Conservation (phyloP, 1,140 invertebrate genomes). For the Semibalanus balanoides region DNA sequence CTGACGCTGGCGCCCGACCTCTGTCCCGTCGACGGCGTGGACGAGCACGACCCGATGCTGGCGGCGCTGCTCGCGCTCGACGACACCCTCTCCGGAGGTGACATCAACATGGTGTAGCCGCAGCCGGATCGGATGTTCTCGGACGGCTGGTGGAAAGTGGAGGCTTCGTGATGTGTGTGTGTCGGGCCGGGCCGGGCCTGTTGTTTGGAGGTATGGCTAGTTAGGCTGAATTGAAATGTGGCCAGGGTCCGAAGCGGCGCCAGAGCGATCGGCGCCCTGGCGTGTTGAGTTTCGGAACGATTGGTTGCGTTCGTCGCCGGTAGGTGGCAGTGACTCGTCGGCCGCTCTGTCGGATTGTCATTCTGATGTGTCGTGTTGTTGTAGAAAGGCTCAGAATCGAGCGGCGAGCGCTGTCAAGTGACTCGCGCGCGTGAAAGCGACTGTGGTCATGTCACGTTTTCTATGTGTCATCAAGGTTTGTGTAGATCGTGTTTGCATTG, state of each 20-base stretch:
- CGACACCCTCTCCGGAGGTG: not conserved
- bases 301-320: not conserved
- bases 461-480: not conserved
- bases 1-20: not conserved
- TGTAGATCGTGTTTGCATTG: not conserved
- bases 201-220: too few relatives aligned
- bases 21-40: not conserved
- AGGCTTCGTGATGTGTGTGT: too few relatives aligned
- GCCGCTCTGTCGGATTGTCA: not conserved
- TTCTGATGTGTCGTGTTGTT: not conserved
- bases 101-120: not conserved
- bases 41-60: slow-evolving; percentile 3
- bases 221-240: not conserved
- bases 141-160: not conserved
- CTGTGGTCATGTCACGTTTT: not conserved
- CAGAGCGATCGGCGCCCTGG: not conserved
- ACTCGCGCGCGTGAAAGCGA: not conserved
- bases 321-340: not conserved
- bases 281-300: not conserved
- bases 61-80: not conserved
- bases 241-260: too few relatives aligned
- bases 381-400: not conserved
- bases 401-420: not conserved
- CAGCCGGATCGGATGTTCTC: not conserved
- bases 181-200: too few relatives aligned